Evolutionary conservation across 2,888 invertebrate species (phyloP), one percentile per base, ranked within the genome.

Genomic region (Griposia aprilina): DNA sequence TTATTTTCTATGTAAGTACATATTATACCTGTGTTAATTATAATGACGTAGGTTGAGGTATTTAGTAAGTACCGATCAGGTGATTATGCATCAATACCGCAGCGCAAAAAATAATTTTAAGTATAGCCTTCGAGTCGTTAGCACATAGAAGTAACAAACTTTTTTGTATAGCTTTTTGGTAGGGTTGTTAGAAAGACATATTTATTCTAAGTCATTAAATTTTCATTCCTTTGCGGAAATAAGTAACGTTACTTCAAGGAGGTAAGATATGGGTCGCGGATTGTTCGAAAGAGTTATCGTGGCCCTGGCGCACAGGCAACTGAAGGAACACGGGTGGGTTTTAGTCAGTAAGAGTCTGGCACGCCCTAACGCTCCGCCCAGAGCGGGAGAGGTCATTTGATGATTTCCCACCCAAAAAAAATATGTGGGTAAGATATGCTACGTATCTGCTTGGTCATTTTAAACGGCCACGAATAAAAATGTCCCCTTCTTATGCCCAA

Each of bases 11-110:
- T 50, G 26, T 23, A 15, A 60, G 67, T 36, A 57, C 10, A 50
- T 57, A 52, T 55, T 50, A 68, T 20, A 45, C 2, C 1, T 1
- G 15, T 26, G 23, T 41, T 65, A 36, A 48, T 72, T 13, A 48
- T 11, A 59, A 57, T 66, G 7, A 57, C 62, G 1, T 23, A 45
- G 5, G 13, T 55, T 63, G 45, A 60, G 55, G 55, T 65, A 74
- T 84, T 84, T 83, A 79, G 79, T 67, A 84, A 78, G 80, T 83
- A 79, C 70, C 20, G 10, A 55, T n/a, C 52, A 75, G 60, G 70
- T 71, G 62, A 77, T n/a, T n/a, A n/a, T 50, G 41, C 30, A 62
- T 57, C 30, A 55, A 72, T 30, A 63, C 20, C 23, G 57, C 60
- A 23, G 67, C 17, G 57, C 63, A 72, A 86, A 67, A 67, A 84